These are phyloP conservation scores for Pachliopta kotzebuea DNA, from an alignment of 2,888 invertebrate species.

Conservation along the genomic window DNA sequence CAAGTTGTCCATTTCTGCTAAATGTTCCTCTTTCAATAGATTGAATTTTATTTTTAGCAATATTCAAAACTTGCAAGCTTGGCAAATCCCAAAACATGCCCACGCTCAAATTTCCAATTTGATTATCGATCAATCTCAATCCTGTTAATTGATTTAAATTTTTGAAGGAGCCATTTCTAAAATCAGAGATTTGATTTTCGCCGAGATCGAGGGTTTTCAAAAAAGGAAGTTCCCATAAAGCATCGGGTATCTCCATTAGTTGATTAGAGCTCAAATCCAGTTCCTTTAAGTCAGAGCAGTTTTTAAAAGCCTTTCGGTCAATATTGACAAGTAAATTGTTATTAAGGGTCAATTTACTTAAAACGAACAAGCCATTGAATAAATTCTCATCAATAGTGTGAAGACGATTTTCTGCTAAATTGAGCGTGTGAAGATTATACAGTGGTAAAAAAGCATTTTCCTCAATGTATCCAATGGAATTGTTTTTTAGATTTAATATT, in stretches of 20 bases:
- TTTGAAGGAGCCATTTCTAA: conserved; percentile 91
- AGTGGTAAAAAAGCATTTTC: conserved; percentile 93
- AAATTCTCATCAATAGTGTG: conserved; percentile 90
- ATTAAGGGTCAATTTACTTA: conserved; percentile 91
- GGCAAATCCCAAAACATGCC: conserved; percentile 94
- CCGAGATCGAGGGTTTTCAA: conserved; percentile 94
- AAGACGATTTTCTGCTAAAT: conserved; percentile 92
- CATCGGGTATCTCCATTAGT: conserved; percentile 89
- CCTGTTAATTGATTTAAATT: conserved; percentile 93
- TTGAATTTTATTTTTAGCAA: conserved; percentile 94
- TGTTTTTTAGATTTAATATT: conserved; percentile 91
- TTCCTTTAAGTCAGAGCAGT: conserved; percentile 93
- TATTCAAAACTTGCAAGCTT: conserved; percentile 91
- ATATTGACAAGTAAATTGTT: conserved; percentile 91
- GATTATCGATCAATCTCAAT: conserved; percentile 93
- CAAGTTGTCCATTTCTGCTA: conserved; percentile 88
- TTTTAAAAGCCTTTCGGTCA: conserved; percentile 90
- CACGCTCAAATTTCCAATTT: conserved; percentile 90
- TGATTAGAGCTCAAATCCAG: conserved; percentile 94
- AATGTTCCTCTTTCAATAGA: conserved; percentile 92
- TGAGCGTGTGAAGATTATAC: conserved; percentile 93
- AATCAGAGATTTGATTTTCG: conserved; percentile 92
- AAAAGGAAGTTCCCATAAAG: conserved; percentile 89
- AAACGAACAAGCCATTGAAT: conserved; percentile 91
- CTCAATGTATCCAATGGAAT: conserved; percentile 93